phyloP scores from a whole-genome alignment of 2,888 invertebrate genomes.

The Chromoteleia sp. region DNA sequence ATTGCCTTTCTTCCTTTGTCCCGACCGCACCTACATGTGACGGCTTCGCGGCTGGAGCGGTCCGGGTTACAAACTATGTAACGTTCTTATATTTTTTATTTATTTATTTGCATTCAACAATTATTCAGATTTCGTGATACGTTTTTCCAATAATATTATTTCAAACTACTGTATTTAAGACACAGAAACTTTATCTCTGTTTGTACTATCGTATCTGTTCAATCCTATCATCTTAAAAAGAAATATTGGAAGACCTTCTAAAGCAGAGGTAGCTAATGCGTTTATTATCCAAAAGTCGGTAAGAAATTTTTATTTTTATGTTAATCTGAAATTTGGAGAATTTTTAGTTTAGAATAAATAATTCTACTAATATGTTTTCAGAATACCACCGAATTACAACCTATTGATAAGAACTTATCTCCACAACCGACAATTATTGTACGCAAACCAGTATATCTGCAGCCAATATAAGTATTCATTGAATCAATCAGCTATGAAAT shows the following conservation, averaged over 20 bases:
- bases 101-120: no score
- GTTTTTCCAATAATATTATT: no score
- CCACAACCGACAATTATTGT: constrained; percentile 50
- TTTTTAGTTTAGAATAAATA: no score
- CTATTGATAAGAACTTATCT: not conserved
- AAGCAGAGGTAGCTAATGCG: constrained; percentile 18
- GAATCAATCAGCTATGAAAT: constrained; percentile 29
- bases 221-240: constrained; percentile 15
- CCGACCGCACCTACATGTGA: no score
- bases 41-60: no score
- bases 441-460: constrained; percentile 6
- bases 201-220: constrained; percentile 33
- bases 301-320: constrained; percentile 5
- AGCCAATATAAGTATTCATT: constrained; percentile 38
- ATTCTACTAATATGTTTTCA: constrained; percentile 13
- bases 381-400: constrained; percentile 21
- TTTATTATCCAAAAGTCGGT: constrained; percentile 32
- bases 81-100: no score
- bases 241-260: constrained; percentile 22
- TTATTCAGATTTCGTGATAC: no score
- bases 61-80: no score
- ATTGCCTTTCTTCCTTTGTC: no score
- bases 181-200: constrained; percentile 11
- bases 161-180: no score
- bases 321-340: not conserved